Evolutionary conservation across 2,888 invertebrate genomes (phyloP).

Genomic region (Pogonocherus hispidulus): DNA sequence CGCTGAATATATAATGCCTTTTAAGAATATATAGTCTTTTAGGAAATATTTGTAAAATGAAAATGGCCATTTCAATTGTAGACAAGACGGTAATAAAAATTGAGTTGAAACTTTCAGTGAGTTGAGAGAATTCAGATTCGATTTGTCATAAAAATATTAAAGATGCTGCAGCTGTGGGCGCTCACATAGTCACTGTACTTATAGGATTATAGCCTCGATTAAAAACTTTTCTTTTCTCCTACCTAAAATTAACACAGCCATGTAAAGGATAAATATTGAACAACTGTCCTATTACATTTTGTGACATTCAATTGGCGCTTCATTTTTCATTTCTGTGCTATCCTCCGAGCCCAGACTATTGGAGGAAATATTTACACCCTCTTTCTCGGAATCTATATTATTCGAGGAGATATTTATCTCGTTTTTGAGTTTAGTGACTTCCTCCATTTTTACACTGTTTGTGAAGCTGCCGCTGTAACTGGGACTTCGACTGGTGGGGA

Average conservation of each 20-base stretch:
- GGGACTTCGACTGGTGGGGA: neutral
- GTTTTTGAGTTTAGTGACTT: slow-evolving; percentile 1
- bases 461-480: neutral
- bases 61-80: too few relatives aligned
- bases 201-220: too few relatives aligned
- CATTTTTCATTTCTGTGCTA: neutral
- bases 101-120: too few relatives aligned
- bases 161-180: too few relatives aligned
- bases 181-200: too few relatives aligned
- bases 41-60: too few relatives aligned
- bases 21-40: too few relatives aligned
- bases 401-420: neutral
- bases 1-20: too few relatives aligned
- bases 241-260: slow-evolving; percentile 20
- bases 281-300: neutral
- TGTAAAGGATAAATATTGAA: slow-evolving; percentile 1
- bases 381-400: neutral
- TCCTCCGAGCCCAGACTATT: neutral
- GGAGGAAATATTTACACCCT: neutral
- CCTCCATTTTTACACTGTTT: neutral
- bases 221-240: too few relatives aligned
- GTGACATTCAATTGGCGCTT: neutral
- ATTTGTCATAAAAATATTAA: too few relatives aligned
- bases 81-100: too few relatives aligned
- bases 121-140: too few relatives aligned